These are phyloP conservation scores for Napeogenes inachia DNA, from an alignment of 2,888 invertebrate genomes.

Conservation along the genomic window DNA sequence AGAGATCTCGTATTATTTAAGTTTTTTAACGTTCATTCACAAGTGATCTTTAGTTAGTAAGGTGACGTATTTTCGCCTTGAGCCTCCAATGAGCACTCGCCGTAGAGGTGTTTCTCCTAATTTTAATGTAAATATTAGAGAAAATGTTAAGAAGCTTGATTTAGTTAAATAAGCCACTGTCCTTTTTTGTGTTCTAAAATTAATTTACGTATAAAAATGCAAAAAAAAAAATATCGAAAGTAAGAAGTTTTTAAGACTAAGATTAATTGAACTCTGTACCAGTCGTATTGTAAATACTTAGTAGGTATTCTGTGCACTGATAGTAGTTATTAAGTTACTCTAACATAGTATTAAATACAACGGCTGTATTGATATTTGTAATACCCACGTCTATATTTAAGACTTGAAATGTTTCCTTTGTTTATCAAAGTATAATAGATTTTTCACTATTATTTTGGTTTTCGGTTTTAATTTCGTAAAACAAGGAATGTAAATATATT, in stretches of 20 bases:
- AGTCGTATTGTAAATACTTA: slow-evolving; percentile 61
- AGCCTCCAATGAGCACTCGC: slow-evolving; percentile 1
- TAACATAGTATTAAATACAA: slow-evolving; percentile 56
- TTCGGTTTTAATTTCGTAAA: slow-evolving; percentile 48
- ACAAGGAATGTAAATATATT: slow-evolving; percentile 60
- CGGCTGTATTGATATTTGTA: slow-evolving; percentile 64
- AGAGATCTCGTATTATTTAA: slow-evolving; percentile 76
- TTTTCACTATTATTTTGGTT: slow-evolving; percentile 42
- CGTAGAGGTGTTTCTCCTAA: slow-evolving; percentile 8
- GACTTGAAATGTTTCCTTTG: slow-evolving; percentile 6
- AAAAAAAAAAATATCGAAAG: slow-evolving; percentile 22
- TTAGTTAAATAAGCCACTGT: slow-evolving; percentile 42
- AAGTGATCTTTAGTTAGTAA: slow-evolving; percentile 55
- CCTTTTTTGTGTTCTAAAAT: slow-evolving; percentile 59
- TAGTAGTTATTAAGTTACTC: slow-evolving; percentile 64
- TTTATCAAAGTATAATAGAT: slow-evolving; percentile 37
- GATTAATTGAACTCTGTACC: slow-evolving; percentile 50
- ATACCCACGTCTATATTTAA: slow-evolving; percentile 45
- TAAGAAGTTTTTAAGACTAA: slow-evolving; percentile 33
- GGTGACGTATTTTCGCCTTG: slow-evolving; percentile 11
- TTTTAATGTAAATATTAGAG: slow-evolving; percentile 53
- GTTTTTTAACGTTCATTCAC: slow-evolving; percentile 70
- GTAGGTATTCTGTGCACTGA: slow-evolving; percentile 70
- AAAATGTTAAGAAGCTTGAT: slow-evolving; percentile 46
- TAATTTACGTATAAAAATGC: slow-evolving; percentile 23